Base-by-base conservation (phyloP, 2,113 vertebrate species). In the Paratilapia polleni region DNA sequence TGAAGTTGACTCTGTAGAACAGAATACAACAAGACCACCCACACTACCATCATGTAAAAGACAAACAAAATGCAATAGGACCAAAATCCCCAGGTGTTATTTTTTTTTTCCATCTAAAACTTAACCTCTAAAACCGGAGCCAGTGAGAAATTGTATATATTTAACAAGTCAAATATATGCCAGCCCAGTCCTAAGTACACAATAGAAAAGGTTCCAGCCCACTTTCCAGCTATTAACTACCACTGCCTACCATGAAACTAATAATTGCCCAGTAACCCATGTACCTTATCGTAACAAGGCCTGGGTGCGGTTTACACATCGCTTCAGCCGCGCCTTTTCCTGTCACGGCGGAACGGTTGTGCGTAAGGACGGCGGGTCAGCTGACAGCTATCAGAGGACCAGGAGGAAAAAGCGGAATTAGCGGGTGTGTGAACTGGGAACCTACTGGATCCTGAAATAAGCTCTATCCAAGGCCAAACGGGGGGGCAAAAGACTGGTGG, bases 251-350 rank as follows among this genome's bases (percentile, higher is more conserved):
- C 14, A 5, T 41, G 9, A 63, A 56, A 66, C 12, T 75, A 31
- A 79, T 13, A 54, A 17, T 28, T 64, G 77, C 41, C 47, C 77
- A 49, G 41, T 17, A 75, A 49, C n/a, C 9, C 2, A 0, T 38
- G 34, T 26, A 28, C 43, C 87, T 91, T 95, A 90, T 94, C 86
- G 49, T 8, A 85, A 78, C 43, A 68, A 36, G 90, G 89, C 89
- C 90, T 93, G 94, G 93, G 94, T 91, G 93, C 92, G 94, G 93
- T 88, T 94, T 89, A 86, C 76, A 81, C 88, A 36, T 24, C 80
- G 75, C 38, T 80, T 26, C 89, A 83, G 92, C 92, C 94, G 89
- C 91, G 92, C 93, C 94, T 94, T 95, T 94, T 93, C 93, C 93
- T 92, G 91, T 91, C 88, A 87, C 84, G 62, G 63, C 86, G 79